Base-by-base conservation (phyloP, 2,888 invertebrate genomes). In the Drosophila infuscata region DNA sequence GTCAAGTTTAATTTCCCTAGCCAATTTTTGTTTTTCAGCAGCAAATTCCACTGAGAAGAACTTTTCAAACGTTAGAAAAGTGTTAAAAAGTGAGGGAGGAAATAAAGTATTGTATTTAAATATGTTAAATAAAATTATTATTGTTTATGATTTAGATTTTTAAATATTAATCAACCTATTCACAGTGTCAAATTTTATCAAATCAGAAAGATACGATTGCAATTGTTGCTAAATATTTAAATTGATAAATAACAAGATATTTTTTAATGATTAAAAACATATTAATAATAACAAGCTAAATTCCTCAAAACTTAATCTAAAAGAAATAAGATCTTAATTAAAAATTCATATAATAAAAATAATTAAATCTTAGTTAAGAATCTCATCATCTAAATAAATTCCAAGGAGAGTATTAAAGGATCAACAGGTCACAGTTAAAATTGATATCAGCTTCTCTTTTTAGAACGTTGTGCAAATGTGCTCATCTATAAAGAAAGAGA, bases 391-490 rank as follows among this genome's bases (percentile, higher is more conserved):
- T 12, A n/a, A 17, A 15, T 36, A 48, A 17, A 6, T 15, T 32
- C 6, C 30, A 30, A 12, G 30, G 12, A 74, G 70, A 8, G 74
- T 41, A 64, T 41, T 20, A 0, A 25, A 9, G 43, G 9, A 25
- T 43, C 63, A 48, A 29, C 25, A 7, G 15, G 9, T 15, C 11
- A 15, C 11, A 11, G 46, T 35, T 11, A 3, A 36, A 65, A 43
- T 64, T 32, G 41, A 60, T 52, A 57, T 70, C 12, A 62, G 29
- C 53, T 38, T 56, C 56, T 36, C 56, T 70, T 70, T 49, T 75
- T 66, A 65, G 52, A 81, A 81, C 71, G 51, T 80, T 79, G 85
- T 85, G 83, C 71, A 72, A 84, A 84, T 84, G 83, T 75, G 70
- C 53, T 57, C 59, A 20, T 35, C 52, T 15, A 35, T 1, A 36